Base-by-base conservation (phyloP, 2,797 vertebrate species). In the Bradypus variegatus region DNA sequence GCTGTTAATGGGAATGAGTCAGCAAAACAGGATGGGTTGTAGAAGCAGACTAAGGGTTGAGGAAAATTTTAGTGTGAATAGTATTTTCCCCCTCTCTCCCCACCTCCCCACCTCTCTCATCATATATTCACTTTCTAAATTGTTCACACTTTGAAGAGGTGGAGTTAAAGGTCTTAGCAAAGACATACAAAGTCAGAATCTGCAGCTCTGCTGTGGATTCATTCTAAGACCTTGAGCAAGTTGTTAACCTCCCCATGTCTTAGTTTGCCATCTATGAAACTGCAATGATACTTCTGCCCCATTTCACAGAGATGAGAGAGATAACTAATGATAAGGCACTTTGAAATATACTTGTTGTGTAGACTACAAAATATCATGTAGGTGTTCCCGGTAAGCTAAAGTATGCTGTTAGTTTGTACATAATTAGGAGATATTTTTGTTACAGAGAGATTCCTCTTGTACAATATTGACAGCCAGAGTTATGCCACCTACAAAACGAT, bases 81-180 rank as follows among this genome's bases (percentile, higher is more conserved):
- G 13, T 89, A 36, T 67, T 53, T 92, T 84, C 19, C 10, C 8
- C 45, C 27, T 18, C 15, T 94, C 45, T 72, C 76, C 38, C 18
- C 55, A 76, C 90, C 55, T 41, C 6, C 29, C 11, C 41, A 89
- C 62, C 41, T 87, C 50, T 92, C 70, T 92, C 23, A 86, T 62
- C 50, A 83, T 72, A 88, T 75, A 70, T 86, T 87, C 72, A 84
- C 67, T 90, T 87, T 92, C 65, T 91, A 93, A 95, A 89, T 88
- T 86, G 33, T 83, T 91, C 65, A 89, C 50, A 92, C 73, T 84
- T 91, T 80, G n/a, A 88, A 90, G n/a, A 86, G 25, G 14, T 85
- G 77, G 65, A 62, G 36, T 29, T 77, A 67, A 83, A 72, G 27
- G 48, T 89, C 76, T 90, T 88, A 90, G 53, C 31, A 90, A 75